These are phyloP conservation scores for Ceramica pisi DNA, from an alignment of 2,888 invertebrate genomes.

Conservation along the genomic window DNA sequence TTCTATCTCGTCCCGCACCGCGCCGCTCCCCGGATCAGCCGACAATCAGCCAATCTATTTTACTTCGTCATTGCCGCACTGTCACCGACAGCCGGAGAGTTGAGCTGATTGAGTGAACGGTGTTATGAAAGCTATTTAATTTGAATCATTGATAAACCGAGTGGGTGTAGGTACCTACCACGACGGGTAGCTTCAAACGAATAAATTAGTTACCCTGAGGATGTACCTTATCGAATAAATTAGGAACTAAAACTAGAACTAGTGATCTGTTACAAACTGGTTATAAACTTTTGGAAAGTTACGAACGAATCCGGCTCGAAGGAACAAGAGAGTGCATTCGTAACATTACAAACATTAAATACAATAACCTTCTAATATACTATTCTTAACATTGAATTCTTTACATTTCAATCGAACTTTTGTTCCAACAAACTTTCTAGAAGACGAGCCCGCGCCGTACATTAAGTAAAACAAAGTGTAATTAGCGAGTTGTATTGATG, in stretches of 20 bases:
- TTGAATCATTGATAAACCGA: constrained; percentile 1
- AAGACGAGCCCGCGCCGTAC: no score
- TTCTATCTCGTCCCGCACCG: background rate
- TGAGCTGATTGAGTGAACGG: background rate
- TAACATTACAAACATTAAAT: background rate
- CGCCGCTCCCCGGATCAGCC: background rate
- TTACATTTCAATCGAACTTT: no score
- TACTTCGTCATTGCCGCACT: constrained; percentile 8
- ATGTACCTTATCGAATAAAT: no score
- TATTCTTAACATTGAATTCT: no score
- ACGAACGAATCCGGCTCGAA: background rate
- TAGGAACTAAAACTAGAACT: no score
- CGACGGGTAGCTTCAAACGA: background rate
- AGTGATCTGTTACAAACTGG: background rate
- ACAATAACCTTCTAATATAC: no score
- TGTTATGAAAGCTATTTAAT: constrained; percentile 16
- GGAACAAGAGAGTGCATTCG: background rate
- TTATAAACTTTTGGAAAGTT: background rate
- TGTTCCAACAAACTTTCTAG: no score
- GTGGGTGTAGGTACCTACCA: background rate
- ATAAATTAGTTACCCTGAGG: background rate
- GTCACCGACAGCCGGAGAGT: constrained; percentile 24
- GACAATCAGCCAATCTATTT: constrained; percentile 23
- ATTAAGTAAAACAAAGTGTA: no score
- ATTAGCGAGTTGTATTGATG: no score